A percentile compares a stretch with the other conserved stretches of the same genome.
These are phyloP conservation scores for Argopecten irradians DNA, from an alignment of 1,140 invertebrate species.

Conservation along the genomic window DNA sequence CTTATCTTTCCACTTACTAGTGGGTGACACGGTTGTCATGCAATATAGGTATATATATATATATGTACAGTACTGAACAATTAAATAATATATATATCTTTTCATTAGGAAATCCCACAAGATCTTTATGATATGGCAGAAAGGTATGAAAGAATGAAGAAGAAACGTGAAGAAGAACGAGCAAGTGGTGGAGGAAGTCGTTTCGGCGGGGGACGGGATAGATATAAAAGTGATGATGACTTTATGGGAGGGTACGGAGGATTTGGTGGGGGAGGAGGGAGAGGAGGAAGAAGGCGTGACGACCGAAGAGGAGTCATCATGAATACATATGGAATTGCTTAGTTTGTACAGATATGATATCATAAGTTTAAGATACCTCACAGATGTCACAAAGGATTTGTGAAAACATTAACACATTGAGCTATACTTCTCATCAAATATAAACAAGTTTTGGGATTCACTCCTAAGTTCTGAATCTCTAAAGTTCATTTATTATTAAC, in stretches of 20 bases:
- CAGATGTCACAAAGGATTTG: neutral
- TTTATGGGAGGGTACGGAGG: constrained; percentile 44
- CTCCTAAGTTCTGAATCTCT: too few relatives aligned
- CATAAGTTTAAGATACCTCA: neutral
- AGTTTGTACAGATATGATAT: neutral
- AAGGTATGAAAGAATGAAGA: constrained; percentile 47
- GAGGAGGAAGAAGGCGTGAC: constrained; percentile 35
- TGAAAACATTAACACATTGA: too few relatives aligned
- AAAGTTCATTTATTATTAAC: too few relatives aligned
- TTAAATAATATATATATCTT: neutral
- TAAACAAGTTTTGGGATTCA: too few relatives aligned
- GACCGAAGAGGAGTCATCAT: constrained; percentile 32
- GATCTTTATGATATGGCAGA: constrained; percentile 59
- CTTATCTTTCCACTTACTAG: neutral
- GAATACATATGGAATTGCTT: neutral
- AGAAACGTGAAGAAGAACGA: constrained; percentile 47
- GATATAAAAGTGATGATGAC: constrained; percentile 25
- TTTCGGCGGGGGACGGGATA: constrained; percentile 34
- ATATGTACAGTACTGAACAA: neutral
- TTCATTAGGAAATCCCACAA: constrained; percentile 53
- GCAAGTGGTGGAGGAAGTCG: constrained; percentile 35
- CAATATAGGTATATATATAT: neutral
- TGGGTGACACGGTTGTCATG: neutral
- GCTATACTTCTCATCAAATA: too few relatives aligned
- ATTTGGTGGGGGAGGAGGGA: constrained; percentile 41